Evolutionary conservation across 2,797 vertebrate species (phyloP), one percentile per base, ranked within the genome.

Genomic region (Dicrostonyx torquatus): DNA sequence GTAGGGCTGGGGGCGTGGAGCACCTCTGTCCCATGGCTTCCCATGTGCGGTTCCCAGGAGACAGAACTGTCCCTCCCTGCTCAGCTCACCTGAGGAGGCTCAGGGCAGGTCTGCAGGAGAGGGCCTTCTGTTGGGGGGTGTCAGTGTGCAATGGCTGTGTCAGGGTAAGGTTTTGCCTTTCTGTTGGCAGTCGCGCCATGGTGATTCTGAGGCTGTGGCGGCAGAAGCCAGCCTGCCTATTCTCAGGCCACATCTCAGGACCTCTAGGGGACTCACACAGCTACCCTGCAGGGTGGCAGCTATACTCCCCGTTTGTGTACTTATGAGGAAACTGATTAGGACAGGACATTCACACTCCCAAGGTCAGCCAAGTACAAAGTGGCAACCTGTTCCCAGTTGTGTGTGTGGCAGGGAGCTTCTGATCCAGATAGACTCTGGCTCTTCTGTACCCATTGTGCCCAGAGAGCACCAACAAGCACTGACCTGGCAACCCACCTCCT

Each of bases 91-190:
- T 34, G 9, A 73, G 20, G 31, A 26, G 8, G 55, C 43, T 0
- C 4, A 40, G 43, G 45, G 45, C 72, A 48, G 53, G 50, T 2
- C 14, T 0, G 34, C 8, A 17, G 15, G 13, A 53, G 72, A 53
- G 3, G 1, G 15, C 50, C 48, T 55, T 64, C 76, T 43, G 45
- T 12, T 40, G 43, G 48, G 24, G n/a, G 62, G n/a, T 22, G 17
- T 64, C 48, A 0, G 6, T 0, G 12, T n/a, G 1, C 5, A 0
- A 0, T 3, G 70, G 20, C 29, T 0, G 4, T 45, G 13, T 29
- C 50, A 66, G 79, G 73, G 31, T 5, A 9, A 9, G 20, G 10
- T 3, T 4, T 12, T 29, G 24, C 10, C 73, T 75, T 5, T 53
- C 72, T 29, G 0, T 34, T 29, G 53, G 40, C 29, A 17, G 43